Percentiles rank a stretch among this genome's conserved stretches.
phyloP scores from a whole-genome alignment of 2,797 vertebrate species.

The Neostethus bicornis region DNA sequence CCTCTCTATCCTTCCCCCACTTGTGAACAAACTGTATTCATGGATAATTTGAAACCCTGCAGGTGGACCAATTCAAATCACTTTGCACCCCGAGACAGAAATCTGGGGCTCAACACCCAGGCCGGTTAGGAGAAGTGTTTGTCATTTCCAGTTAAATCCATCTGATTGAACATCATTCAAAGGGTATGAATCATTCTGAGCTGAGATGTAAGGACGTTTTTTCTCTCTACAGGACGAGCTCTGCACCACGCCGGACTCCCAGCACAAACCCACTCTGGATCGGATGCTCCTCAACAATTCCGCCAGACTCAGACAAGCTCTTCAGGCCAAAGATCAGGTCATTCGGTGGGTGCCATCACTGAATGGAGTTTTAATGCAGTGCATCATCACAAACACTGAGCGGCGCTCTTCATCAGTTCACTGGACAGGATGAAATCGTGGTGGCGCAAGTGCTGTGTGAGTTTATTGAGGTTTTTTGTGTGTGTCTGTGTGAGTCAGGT shows the following conservation, averaged over 20 bases:
- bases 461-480: conserved; percentile 2
- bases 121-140: too few relatives aligned
- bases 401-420: conserved; percentile 8
- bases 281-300: conserved; percentile 82
- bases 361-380: conserved; percentile 12
- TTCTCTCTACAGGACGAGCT: conserved; percentile 73
- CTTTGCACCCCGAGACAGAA: too few relatives aligned
- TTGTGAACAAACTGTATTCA: too few relatives aligned
- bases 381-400: conserved; percentile 21
- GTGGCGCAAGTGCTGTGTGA: background rate
- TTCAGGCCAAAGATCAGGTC: conserved; percentile 80
- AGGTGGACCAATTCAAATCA: too few relatives aligned
- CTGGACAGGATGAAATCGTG: background rate
- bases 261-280: conserved; percentile 78
- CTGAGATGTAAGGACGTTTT: conserved; percentile 3
- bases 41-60: too few relatives aligned
- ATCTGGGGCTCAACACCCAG: too few relatives aligned
- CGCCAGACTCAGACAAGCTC: conserved; percentile 69
- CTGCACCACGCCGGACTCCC: conserved; percentile 77
- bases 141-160: too few relatives aligned
- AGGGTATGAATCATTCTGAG: background rate
- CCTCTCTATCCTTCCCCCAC: too few relatives aligned
- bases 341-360: conserved; percentile 78
- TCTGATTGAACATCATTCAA: too few relatives aligned
- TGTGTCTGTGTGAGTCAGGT: too few relatives aligned